phyloP scores from a whole-genome alignment of 2,888 invertebrate genomes.

The Chorisops tibialis region DNA sequence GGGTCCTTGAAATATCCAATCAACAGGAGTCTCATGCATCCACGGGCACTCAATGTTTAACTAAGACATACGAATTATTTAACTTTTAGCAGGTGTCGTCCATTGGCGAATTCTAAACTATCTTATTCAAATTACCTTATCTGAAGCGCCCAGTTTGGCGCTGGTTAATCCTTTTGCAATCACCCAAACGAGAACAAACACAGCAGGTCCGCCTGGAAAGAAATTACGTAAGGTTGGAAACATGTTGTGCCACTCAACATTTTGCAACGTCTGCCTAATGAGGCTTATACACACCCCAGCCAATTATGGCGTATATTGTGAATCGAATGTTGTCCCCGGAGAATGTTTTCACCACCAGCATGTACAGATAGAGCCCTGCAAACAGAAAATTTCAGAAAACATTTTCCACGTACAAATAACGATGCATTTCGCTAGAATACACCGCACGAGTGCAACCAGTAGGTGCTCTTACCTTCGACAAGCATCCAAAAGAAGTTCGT shows the following conservation, averaged over 20 bases:
- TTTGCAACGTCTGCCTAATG: too few species aligned
- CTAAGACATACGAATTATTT: slow-evolving; percentile 37
- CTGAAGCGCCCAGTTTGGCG: slow-evolving; percentile 37
- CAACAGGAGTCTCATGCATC: slow-evolving; percentile 76
- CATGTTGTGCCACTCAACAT: too few species aligned
- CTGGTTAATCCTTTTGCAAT: slow-evolving; percentile 47
- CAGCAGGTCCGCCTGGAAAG: slow-evolving; percentile 47
- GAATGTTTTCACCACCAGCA: slow-evolving; percentile 82
- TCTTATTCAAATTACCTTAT: slow-evolving; percentile 14
- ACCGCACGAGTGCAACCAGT: not conserved
- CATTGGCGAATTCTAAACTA: not conserved
- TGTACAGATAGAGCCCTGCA: slow-evolving; percentile 78
- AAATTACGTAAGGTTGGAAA: not conserved
- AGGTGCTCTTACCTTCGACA: slow-evolving; percentile 71
- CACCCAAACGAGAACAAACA: slow-evolving; percentile 48
- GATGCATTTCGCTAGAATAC: not conserved
- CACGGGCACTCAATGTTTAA: slow-evolving; percentile 66
- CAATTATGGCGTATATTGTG: slow-evolving; percentile 74
- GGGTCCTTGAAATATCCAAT: slow-evolving; percentile 86
- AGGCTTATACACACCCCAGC: slow-evolving; percentile 73
- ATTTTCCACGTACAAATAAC: not conserved
- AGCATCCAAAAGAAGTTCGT: slow-evolving; percentile 99
- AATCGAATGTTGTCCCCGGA: slow-evolving; percentile 81
- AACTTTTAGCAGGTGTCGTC: not conserved
- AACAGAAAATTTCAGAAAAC: slow-evolving; percentile 16